Evolutionary conservation across 1,140 invertebrate species (phyloP).

Genomic region (Diabrotica undecimpunctata): DNA sequence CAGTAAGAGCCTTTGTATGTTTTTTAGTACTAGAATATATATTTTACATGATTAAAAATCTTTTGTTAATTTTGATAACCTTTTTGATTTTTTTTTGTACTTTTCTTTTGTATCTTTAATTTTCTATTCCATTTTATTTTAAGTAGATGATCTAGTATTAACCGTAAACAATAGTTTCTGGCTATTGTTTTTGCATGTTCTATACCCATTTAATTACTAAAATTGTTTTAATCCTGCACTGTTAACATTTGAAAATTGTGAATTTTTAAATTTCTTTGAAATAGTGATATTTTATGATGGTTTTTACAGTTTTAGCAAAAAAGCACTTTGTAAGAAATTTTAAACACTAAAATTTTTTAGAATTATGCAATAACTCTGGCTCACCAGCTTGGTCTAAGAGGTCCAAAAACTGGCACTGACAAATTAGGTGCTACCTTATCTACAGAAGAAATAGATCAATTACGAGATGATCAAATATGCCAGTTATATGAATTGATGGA

Average conservation of each 20-base stretch:
- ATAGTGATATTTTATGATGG: too few relatives aligned
- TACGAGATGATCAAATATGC: slow-evolving; percentile 74
- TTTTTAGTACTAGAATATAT: too few relatives aligned
- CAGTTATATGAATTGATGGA: slow-evolving; percentile 82
- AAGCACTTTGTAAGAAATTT: too few relatives aligned
- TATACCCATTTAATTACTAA: too few relatives aligned
- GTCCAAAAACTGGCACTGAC: slow-evolving; percentile 52
- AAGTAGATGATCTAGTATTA: slow-evolving; percentile 5
- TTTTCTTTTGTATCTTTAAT: neutral
- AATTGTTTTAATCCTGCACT: too few relatives aligned
- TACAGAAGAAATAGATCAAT: slow-evolving; percentile 60
- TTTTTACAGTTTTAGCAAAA: too few relatives aligned
- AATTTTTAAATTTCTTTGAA: too few relatives aligned
- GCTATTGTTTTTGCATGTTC: too few relatives aligned
- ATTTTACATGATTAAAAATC: neutral
- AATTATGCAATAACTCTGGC: slow-evolving; percentile 70
- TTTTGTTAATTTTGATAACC: neutral
- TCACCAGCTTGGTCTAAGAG: slow-evolving; percentile 66
- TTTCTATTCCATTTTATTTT: neutral
- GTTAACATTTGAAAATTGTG: too few relatives aligned
- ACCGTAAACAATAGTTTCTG: too few relatives aligned
- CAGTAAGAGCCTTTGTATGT: slow-evolving; percentile 57
- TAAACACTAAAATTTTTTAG: too few relatives aligned
- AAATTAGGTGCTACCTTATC: slow-evolving; percentile 62
- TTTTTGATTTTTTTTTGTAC: neutral